Base-by-base conservation (phyloP, 1,140 invertebrate species). In the Atta texana region DNA sequence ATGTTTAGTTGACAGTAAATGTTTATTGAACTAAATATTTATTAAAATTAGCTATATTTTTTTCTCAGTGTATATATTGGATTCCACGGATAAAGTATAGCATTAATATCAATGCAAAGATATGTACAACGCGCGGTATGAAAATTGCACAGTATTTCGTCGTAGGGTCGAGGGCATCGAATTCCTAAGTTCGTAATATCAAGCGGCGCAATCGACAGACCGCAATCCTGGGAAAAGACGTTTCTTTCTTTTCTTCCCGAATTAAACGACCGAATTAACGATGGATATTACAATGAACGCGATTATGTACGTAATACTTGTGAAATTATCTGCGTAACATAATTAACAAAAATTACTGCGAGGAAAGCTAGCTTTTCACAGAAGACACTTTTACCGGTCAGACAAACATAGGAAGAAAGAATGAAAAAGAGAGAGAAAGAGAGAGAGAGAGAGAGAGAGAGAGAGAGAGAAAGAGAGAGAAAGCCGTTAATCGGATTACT, bases 401-500 rank as follows among this genome's bases (percentile, higher is more conserved):
- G 53, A 53, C 75, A 34, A 31, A 21, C 39, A 5, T 28, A 18
- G 14, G 24, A 34, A 44, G 74, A 49, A 16, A 69, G 64, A 64
- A 8, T 18, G 61, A 31, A 2, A 63, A 14, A 31, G 5, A 31
- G 28, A 31, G 16, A 64, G 61, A 64, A 21, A 69, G 14, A 49
- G 66, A 69, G 66, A 69, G 63, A 53, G 63, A 55, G 51, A n/a
- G n/a, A n/a, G 2, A 34, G 12, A 39, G 28, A 68, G 28, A 31
- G 28, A 31, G 28, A 31, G 28, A 31, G 2, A 31, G 2, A 31
- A 21, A 69, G 14, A 49, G 66, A 69, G 66, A 69, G 63, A 53
- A 68, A 55, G 51, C 78, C 85, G 78, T 89, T 89, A 89, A 90
- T 90, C 86, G 69, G 86, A 89, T 90, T 81, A 88, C 69, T 75